Conservation (phyloP, 1,140 invertebrate genomes). For the Drosophila ambigua region DNA sequence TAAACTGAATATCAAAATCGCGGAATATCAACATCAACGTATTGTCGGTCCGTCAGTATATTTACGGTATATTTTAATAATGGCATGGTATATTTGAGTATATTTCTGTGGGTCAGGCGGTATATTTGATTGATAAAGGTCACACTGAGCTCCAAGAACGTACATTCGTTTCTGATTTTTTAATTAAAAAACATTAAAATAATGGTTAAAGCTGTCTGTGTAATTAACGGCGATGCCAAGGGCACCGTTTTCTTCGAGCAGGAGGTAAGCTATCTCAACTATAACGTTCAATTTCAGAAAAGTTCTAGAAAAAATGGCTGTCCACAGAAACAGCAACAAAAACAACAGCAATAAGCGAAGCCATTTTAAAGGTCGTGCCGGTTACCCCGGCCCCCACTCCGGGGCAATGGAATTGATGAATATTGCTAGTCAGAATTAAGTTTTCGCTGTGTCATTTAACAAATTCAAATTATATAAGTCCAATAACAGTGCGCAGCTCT, state of each 20-base stretch:
- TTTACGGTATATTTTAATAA: too few relatives aligned
- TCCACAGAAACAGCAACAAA: not conserved
- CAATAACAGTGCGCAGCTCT: slow-evolving; percentile 13
- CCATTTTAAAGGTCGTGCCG: slow-evolving; percentile 65
- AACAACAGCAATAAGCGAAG: slow-evolving; percentile 3
- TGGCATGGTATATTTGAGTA: too few relatives aligned
- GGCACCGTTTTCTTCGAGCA: slow-evolving; percentile 92
- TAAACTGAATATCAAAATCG: too few relatives aligned
- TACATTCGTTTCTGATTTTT: too few relatives aligned
- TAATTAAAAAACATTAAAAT: slow-evolving; percentile 64
- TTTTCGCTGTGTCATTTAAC: slow-evolving; percentile 57
- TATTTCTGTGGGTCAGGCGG: too few relatives aligned
- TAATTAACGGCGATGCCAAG: slow-evolving; percentile 92
- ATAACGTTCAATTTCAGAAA: not conserved
- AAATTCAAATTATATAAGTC: slow-evolving; percentile 67
- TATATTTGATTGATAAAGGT: too few relatives aligned
- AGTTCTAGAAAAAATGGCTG: slow-evolving; percentile 23
- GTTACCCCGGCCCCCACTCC: slow-evolving; percentile 21
- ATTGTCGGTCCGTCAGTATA: too few relatives aligned
- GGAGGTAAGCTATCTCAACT: slow-evolving; percentile 85
- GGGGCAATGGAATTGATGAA: slow-evolving; percentile 41
- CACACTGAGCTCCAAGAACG: too few relatives aligned
- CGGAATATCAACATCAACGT: too few relatives aligned
- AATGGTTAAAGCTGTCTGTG: slow-evolving; percentile 92
- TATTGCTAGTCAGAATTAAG: slow-evolving; percentile 1